Evolutionary conservation across 1,140 invertebrate species (phyloP).

Genomic region (Cyphomyrmex costatus): DNA sequence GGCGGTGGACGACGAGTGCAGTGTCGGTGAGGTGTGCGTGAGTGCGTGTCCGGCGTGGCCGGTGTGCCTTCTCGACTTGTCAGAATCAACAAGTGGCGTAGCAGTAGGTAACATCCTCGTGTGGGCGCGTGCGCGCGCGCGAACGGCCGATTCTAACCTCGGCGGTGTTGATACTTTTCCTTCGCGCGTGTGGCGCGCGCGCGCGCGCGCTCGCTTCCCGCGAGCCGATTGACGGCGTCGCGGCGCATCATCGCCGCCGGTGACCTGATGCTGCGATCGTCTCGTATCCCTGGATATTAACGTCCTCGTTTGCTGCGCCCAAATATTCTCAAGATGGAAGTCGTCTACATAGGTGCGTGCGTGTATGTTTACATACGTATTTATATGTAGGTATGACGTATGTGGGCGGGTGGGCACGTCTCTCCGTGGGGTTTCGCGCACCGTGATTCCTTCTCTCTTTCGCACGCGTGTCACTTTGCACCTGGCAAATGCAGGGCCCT

Average conservation of each 20-base stretch:
- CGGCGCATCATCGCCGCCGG: not conserved
- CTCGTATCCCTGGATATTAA: conserved; percentile 69
- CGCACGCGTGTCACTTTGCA: conserved; percentile 30
- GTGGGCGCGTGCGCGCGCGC: conserved; percentile 44
- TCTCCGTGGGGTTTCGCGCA: not conserved
- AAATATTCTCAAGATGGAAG: conserved; percentile 81
- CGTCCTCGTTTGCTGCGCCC: conserved; percentile 67
- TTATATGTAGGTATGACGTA: not conserved
- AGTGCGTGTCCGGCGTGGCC: conserved; percentile 37
- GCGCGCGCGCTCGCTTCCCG: not conserved
- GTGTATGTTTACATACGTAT: not conserved
- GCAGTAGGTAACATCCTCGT: conserved; percentile 49
- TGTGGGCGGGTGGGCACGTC: conserved; percentile 32
- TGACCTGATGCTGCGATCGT: conserved; percentile 66
- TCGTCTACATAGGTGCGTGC: conserved; percentile 82
- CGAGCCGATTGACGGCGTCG: conserved; percentile 5
- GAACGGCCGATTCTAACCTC: conserved; percentile 49
- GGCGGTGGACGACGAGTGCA: not conserved
- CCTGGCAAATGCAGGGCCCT: conserved; percentile 25
- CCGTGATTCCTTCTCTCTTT: conserved; percentile 37
- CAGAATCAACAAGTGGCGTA: conserved; percentile 81
- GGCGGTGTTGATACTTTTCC: not conserved
- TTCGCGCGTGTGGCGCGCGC: not conserved
- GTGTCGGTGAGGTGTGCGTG: not conserved
- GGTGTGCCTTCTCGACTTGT: conserved; percentile 65